Evolutionary conservation across 2,113 vertebrate genomes (phyloP).

Genomic region (Erinaceus europaeus): DNA sequence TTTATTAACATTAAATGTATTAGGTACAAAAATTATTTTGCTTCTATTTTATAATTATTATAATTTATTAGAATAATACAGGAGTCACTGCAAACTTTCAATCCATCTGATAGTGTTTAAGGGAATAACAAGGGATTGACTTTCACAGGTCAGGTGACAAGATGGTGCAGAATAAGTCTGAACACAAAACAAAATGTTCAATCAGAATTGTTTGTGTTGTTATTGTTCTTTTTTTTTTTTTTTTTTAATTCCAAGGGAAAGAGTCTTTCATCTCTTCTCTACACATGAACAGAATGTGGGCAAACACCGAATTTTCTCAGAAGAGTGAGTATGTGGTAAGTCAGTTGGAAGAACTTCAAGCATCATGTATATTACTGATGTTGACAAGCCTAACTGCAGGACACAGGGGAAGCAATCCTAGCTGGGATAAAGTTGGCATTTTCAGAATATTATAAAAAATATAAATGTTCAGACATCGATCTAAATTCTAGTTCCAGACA

Average conservation of each 20-base stretch:
- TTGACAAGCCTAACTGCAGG: constrained; percentile 44
- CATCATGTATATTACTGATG: constrained; percentile 59
- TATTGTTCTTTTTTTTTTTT: not conserved
- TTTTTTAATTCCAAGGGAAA: constrained; percentile 51
- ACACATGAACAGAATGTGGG: constrained; percentile 55
- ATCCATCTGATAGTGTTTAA: not conserved
- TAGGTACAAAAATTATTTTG: not conserved
- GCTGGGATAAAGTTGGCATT: constrained; percentile 15
- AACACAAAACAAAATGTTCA: constrained; percentile 6
- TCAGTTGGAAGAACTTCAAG: constrained; percentile 56
- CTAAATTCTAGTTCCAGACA: constrained; percentile 37
- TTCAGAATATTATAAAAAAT: constrained; percentile 34
- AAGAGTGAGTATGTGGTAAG: constrained; percentile 45
- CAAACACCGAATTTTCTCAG: constrained; percentile 63
- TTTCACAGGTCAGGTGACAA: not conserved
- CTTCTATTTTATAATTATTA: not conserved
- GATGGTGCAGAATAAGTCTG: not conserved
- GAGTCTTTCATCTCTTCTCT: constrained; percentile 52
- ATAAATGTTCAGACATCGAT: constrained; percentile 36
- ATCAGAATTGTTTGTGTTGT: not conserved
- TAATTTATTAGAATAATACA: not conserved
- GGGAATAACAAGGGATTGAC: not conserved
- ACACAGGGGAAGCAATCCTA: constrained; percentile 18
- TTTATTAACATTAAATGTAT: not conserved
- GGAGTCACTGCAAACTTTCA: not conserved